Percentiles rank a stretch among this genome's conserved stretches.
Evolutionary conservation across 2,888 invertebrate genomes (phyloP).

Genomic region (Anthophora plumipes): DNA sequence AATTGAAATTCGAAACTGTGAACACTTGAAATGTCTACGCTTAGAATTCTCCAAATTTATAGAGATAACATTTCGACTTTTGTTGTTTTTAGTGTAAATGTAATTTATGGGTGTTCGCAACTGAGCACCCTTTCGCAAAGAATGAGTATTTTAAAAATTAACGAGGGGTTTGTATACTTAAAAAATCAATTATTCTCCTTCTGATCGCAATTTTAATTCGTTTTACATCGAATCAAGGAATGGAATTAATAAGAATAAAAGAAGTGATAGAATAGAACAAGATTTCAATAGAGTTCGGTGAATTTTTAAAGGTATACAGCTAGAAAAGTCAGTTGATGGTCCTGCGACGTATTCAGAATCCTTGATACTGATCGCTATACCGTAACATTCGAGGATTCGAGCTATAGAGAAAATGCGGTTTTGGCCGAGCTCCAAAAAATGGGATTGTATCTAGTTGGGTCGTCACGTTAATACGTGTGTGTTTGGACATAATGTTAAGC

Average conservation of each 20-base stretch:
- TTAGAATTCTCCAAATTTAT: too few relatives aligned
- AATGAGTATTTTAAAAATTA: too few relatives aligned
- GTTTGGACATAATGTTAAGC: constrained; percentile 27
- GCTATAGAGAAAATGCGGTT: constrained; percentile 80
- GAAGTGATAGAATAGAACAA: too few relatives aligned
- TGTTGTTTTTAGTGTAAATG: too few relatives aligned
- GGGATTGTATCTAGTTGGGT: constrained; percentile 76
- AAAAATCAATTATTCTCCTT: too few relatives aligned
- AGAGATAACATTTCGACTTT: too few relatives aligned
- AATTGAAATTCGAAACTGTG: too few relatives aligned
- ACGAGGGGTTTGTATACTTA: too few relatives aligned
- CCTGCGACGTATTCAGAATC: constrained; percentile 47
- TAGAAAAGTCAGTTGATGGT: constrained; percentile 9
- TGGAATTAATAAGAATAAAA: neutral
- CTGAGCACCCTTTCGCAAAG: too few relatives aligned
- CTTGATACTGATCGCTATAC: constrained; percentile 64
- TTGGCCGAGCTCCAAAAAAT: constrained; percentile 80
- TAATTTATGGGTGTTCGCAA: too few relatives aligned
- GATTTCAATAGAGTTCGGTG: too few relatives aligned
- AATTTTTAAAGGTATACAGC: neutral
- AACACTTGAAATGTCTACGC: too few relatives aligned
- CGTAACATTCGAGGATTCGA: constrained; percentile 55
- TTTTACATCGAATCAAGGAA: neutral
- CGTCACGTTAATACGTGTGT: constrained; percentile 63
- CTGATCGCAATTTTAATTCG: neutral